Evolutionary conservation across 2,888 invertebrate genomes (phyloP), one percentile per base, ranked within the genome.

Genomic region (Pachliopta kotzebuea): DNA sequence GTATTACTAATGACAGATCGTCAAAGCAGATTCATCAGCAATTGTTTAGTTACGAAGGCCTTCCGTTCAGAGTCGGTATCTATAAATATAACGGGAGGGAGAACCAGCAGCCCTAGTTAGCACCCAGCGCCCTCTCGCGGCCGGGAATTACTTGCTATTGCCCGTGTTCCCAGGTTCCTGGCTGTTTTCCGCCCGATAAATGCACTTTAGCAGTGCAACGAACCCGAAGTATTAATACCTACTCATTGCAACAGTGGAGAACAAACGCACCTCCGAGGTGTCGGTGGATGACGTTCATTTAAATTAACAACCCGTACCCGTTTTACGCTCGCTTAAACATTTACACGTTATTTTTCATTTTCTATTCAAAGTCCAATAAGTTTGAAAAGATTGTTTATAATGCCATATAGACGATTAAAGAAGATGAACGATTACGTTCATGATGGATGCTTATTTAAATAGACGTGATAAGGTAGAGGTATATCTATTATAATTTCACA

Each of bases 111-210:
- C 76, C 72, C 75, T 77, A 72, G 42, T 23, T 24, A 52, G 58
- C 69, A 63, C 68, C 70, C 65, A 56, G 68, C 70, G 70, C 68
- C 67, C 70, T 66, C 68, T 70, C 67, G 69, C 70, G 64, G 68
- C 65, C 68, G 69, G 71, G 71, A 71, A 71, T 72, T 75, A 77
- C 74, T n/a, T 72, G 73, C 75, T 77, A 77, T 76, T 74, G 73
- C 65, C 52, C 63, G 60, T 59, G 50, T 71, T 70, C 70, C 74
- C 72, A 60, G 73, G 73, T 72, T 71, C 69, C 72, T 69, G 74
- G 74, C 72, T 74, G 76, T 75, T 77, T 72, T 71, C 72, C 70
- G 69, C 69, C 71, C 70, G 71, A 71, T 72, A 74, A 73, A 78
- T 74, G 69, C 71, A 71, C 67, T 74, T 71, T 71, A 70, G 71